Evolutionary conservation across 2,113 vertebrate species (phyloP), one percentile per base, ranked within the genome.

Genomic region (Micromys minutus): DNA sequence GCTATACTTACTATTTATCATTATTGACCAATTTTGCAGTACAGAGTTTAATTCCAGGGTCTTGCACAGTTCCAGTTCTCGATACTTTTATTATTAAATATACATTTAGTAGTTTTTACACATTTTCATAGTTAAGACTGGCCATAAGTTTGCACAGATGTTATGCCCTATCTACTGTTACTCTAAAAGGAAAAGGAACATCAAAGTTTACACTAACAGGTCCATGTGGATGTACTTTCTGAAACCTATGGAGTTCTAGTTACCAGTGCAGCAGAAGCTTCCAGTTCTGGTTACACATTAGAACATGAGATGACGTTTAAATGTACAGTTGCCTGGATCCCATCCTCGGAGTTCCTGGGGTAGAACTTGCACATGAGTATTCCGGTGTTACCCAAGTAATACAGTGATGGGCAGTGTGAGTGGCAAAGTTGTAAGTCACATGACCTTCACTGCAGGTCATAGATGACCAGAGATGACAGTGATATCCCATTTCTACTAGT

Each of bases 51-150:
- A 96, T 93, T 2, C 5, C n/a, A 74, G 24, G 24, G 22, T 42
- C n/a, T 59, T 26, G 57, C 36, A 72, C 24, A 34, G 24, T 72
- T 42, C n/a, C 50, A 74, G 22, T 29, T 55, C 42, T 87, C 45
- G 19, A 29, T 75, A 86, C 34, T 5, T n/a, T 52, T 42, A 71
- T 57, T 72, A 79, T 36, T 55, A 34, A 96, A 93, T 0, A 84
- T 57, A 5, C 50, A 89, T 19, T 92, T 52, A 61, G 63, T 75
- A 29, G 31, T 95, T 85, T 85, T 74, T 71, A 24, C 5, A 79
- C 16, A 75, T 36, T 90, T 69, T 92, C 52, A 79, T 19, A 91
- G 67, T 61, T 91, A 88, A 86, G n/a, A 94, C 7, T 86, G n/a
- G n/a, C 45, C 39, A 84, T 63, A 87, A 69, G 36, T 61, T 63